Evolutionary conservation across 2,888 invertebrate species (phyloP), one percentile per base, ranked within the genome.

Genomic region (Theodoxus fluviatilis): DNA sequence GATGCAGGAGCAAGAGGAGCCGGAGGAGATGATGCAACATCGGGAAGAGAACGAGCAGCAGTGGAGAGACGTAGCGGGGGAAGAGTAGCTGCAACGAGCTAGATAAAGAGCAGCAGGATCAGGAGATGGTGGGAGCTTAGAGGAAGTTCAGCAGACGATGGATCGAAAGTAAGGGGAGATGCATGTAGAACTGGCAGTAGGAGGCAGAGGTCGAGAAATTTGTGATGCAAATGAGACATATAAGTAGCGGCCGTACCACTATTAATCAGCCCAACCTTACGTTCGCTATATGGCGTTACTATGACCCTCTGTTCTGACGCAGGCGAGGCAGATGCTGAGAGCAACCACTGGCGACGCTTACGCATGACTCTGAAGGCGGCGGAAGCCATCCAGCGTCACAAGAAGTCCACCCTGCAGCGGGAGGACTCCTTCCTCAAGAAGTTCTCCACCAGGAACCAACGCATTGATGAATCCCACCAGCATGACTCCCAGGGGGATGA

Each of bases 361-460:
- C 91, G 96, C 79, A 95, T 95, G 69, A 96, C 96, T 65, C 84
- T 88, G 38, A 80, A 80, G 70, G 80, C 79, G 18, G 79, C 83
- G 2, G 80, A 78, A 68, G 79, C 76, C 9, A 81, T 84, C 69
- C 74, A 75, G 49, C 68, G 69, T n/a, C 71, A 65, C 43, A 73
- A 74, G 37, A 83, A 81, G 70, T 76, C 77, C 59, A 81, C 76
- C 3, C 75, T 85, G n/a, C 74, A 78, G 15, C 71, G 86, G 37
- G 83, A 85, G 63, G 87, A 86, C 75, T 85, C 86, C 6, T 97
- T 97, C 88, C 90, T 97, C 82, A 94, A 95, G 88, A 91, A 95
- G 80, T 97, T 97, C 89, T 95, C 96, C 31, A 96, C 96, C 6
- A 90, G 96, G 63, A 95, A 96, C 88, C 83, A 81, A 31, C 80